Evolutionary conservation across 2,113 vertebrate species (phyloP).

Genomic region (Aleadryas rufinucha): DNA sequence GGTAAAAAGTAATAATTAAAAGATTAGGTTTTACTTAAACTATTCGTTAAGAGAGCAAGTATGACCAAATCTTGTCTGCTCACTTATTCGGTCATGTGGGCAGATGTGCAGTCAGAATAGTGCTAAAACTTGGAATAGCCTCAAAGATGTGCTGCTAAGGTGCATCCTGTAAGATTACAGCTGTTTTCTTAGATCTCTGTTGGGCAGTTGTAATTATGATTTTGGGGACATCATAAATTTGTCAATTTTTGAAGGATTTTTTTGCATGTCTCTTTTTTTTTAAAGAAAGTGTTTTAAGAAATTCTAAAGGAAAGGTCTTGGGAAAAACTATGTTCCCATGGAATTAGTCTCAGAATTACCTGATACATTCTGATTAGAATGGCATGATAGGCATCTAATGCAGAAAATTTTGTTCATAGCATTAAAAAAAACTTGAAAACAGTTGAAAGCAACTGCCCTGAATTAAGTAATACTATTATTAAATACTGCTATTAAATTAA

Average conservation of each 20-base stretch:
- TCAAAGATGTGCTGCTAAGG: background rate
- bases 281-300: background rate
- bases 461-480: background rate
- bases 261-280: background rate
- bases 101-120: background rate
- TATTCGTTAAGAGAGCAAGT: background rate
- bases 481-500: background rate
- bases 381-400: background rate
- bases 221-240: background rate
- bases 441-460: background rate
- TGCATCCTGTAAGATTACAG: background rate
- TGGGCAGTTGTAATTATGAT: background rate
- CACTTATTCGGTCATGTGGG: background rate
- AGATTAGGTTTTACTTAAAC: background rate
- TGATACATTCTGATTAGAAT: background rate
- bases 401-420: background rate
- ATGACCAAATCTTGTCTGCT: background rate
- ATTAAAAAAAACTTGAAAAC: background rate
- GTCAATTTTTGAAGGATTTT: background rate
- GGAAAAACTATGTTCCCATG: background rate
- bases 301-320: background rate
- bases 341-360: background rate
- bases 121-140: background rate
- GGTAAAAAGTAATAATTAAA: background rate
- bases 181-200: background rate